These are phyloP conservation scores for Cacoxenus indagator DNA, from an alignment of 2,888 invertebrate genomes.

Conservation along the genomic window DNA sequence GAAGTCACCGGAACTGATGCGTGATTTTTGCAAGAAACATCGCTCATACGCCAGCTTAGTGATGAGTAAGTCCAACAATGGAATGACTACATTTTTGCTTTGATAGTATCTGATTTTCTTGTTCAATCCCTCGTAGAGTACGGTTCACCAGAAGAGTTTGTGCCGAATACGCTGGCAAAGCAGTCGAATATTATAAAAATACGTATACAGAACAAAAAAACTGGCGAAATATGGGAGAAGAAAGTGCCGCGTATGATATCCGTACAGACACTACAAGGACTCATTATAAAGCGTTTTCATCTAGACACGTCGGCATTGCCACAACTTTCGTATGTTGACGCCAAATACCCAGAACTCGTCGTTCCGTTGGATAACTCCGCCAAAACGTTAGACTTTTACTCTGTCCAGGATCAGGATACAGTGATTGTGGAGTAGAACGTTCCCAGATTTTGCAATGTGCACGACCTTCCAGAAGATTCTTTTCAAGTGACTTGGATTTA, in stretches of 20 bases:
- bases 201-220: slow-evolving; percentile 72
- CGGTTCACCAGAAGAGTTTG: slow-evolving; percentile 85
- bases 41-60: slow-evolving; percentile 83
- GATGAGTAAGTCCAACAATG: slow-evolving; percentile 76
- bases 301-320: slow-evolving; percentile 65
- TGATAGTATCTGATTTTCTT: neutral
- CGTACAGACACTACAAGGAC: slow-evolving; percentile 85
- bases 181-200: slow-evolving; percentile 79
- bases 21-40: slow-evolving; percentile 78
- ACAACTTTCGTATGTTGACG: slow-evolving; percentile 72
- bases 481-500: slow-evolving; percentile 29
- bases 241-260: slow-evolving; percentile 84
- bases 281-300: slow-evolving; percentile 83
- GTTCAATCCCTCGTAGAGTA: slow-evolving; percentile 74
- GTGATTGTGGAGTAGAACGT: slow-evolving; percentile 76
- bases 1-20: slow-evolving; percentile 70
- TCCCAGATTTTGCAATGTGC: neutral
- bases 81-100: slow-evolving; percentile 1
- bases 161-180: slow-evolving; percentile 76
- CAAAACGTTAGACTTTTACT: slow-evolving; percentile 86
- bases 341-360: slow-evolving; percentile 76
- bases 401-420: slow-evolving; percentile 86
- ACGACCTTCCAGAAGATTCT: neutral
- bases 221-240: slow-evolving; percentile 74
- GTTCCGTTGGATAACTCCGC: slow-evolving; percentile 85